Evolutionary conservation across 2,113 vertebrate species (phyloP), one percentile per base, ranked within the genome.

Genomic region (Balaenoptera acutorostrata): DNA sequence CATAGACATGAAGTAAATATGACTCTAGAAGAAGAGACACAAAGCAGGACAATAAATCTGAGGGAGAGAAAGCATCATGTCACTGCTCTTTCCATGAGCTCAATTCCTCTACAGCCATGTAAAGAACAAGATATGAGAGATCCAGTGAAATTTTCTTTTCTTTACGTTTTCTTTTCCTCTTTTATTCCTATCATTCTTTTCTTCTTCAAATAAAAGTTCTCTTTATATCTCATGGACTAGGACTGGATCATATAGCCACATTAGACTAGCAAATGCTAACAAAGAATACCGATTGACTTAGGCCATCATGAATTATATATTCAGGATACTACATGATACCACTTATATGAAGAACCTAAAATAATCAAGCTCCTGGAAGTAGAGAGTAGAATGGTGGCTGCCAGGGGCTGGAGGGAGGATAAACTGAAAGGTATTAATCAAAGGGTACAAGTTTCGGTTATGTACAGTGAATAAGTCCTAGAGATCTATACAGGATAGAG

Each of bases 41-140:
- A 77, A 57, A 83, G 44, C 55, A 46, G 13, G 5, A 21, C 21
- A 46, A 12, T 29, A 39, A 57, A 29, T 39, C 63, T 59, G 41
- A 82, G 49, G 18, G 8, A 75, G 10, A 25, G 20, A 6, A 20
- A 15, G 4, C 15, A 46, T 1, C 2, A 15, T 3, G 1, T 31
- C n/a, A 20, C 20, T 63, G 3, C 12, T 33, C 41, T 77, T 57
- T 64, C 41, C 20, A 4, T n/a, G 39, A 69, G 68, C 11, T 81
- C 31, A 25, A 5, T 86, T 89, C 14, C 17, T 86, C 63, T 9
- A 61, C 2, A 63, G 29, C 1, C 63, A 25, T 9, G 6, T 25
- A 68, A 75, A 94, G 8, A 87, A 12, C 17, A 88, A 27, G 14
- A 25, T 27, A 49, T 3, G 36, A 95, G 17, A 61, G 13, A 14